A percentile compares a stretch with the other conserved stretches of the same genome.
Evolutionary conservation across 2,113 vertebrate species (phyloP).

Genomic region (Rhabdornis inornatus): DNA sequence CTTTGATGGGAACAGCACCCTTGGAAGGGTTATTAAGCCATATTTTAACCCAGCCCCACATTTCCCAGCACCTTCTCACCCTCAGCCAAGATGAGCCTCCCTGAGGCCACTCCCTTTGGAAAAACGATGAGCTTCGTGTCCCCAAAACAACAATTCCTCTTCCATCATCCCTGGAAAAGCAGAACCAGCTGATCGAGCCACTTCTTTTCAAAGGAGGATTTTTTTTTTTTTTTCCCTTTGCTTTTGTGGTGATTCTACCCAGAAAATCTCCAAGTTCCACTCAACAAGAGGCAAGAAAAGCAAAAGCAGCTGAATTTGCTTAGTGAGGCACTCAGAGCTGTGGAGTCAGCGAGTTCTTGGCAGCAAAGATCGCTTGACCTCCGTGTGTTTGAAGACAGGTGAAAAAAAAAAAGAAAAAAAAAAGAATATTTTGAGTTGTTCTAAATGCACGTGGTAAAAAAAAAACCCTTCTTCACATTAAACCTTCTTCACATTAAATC

Average conservation of each 20-base stretch:
- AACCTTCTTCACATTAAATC: not conserved
- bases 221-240: not conserved
- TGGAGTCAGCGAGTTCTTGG: not conserved
- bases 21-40: rapidly evolving
- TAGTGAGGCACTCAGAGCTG: not conserved
- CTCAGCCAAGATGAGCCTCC: not conserved
- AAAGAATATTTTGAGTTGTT: not conserved
- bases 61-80: not conserved
- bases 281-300: not conserved
- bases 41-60: not conserved
- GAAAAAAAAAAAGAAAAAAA: not conserved
- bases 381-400: not conserved
- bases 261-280: not conserved
- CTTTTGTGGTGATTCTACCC: not conserved
- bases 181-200: not conserved
- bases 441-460: not conserved
- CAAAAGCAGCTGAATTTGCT: not conserved
- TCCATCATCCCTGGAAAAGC: not conserved
- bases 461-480: too few species aligned
- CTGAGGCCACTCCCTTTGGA: not conserved
- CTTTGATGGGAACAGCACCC: not conserved
- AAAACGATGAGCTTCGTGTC: not conserved
- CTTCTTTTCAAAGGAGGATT: not conserved
- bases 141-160: not conserved
- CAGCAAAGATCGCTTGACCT: not conserved